Percentiles rank a stretch among this genome's conserved stretches.
Evolutionary conservation across 1,140 invertebrate genomes (phyloP).

Genomic region (Drosophila hydei): DNA sequence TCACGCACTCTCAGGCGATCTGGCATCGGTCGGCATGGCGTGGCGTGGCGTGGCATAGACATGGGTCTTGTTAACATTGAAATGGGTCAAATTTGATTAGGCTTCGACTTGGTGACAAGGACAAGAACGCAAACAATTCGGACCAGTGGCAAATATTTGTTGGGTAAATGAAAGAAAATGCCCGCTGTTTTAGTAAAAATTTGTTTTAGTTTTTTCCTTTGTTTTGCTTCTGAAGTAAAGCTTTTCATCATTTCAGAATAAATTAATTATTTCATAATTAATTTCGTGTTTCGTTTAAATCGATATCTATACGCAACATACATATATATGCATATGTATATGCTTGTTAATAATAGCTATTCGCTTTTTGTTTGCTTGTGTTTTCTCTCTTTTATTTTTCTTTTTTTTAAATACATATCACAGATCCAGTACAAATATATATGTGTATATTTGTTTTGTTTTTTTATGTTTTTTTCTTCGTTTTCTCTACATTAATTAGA

Average conservation of each 20-base stretch:
- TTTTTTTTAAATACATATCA: slow-evolving; percentile 82
- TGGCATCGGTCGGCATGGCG: slow-evolving; percentile 5
- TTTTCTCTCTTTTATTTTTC: slow-evolving; percentile 30
- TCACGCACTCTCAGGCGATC: slow-evolving; percentile 32
- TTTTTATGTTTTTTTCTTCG: background rate
- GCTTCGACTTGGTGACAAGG: slow-evolving; percentile 7
- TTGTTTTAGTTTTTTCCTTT: slow-evolving; percentile 17
- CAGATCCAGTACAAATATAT: slow-evolving; percentile 83
- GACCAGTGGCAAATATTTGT: slow-evolving; percentile 10
- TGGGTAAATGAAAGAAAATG: slow-evolving; percentile 26
- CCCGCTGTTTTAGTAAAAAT: slow-evolving; percentile 47
- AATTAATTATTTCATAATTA: slow-evolving; percentile 82
- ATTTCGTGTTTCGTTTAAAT: slow-evolving; percentile 68
- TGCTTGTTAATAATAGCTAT: slow-evolving; percentile 51
- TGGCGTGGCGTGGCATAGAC: slow-evolving; percentile 27
- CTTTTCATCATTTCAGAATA: slow-evolving; percentile 67
- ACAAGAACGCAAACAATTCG: slow-evolving; percentile 18
- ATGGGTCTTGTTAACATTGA: slow-evolving; percentile 10
- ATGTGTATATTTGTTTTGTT: slow-evolving; percentile 60
- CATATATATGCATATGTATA: slow-evolving; percentile 46
- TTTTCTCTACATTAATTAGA: slow-evolving; percentile 69
- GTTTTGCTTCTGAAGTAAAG: slow-evolving; percentile 64
- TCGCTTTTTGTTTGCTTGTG: slow-evolving; percentile 21
- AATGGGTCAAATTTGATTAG: slow-evolving; percentile 3
- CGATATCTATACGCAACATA: slow-evolving; percentile 36